Base-by-base conservation (phyloP, 2,113 vertebrate species). In the Mirounga angustirostris region DNA sequence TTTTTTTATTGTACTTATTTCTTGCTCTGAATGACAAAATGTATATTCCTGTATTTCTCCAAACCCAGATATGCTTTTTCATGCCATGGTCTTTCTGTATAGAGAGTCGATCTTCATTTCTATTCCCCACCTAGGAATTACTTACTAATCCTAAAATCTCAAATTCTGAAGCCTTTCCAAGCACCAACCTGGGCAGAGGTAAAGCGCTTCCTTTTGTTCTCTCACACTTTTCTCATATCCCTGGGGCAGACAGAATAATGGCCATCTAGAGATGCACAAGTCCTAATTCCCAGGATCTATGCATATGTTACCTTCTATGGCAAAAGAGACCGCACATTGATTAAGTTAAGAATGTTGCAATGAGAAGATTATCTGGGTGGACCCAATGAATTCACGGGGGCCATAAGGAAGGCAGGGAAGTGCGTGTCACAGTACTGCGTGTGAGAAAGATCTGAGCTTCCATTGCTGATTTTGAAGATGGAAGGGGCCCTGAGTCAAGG, bases 21-120 rank as follows among this genome's bases (percentile, higher is more conserved):
- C 40, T 86, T 93, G 8, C n/a, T 95, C 73, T 76, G 71, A 21
- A 65, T 95, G 28, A 22, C 28, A 59, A 82, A 67, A 67, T 36
- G n/a, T 50, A 58, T 71, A 50, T 58, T 58, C 13, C 24, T 46
- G 10, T 24, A 91, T 89, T 71, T 96, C 67, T 90, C 52, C 30
- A 90, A 85, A 81, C 40, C 76, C 13, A 85, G 3, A 15, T 15
- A 90, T 59, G 26, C 5, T 24, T 92, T 84, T n/a, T 73, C 19
- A 58, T 36, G 63, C 33, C 71, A n/a, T 84, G 36, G 2, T 63
- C n/a, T 84, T 97, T 88, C 22, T 89, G 12, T 33, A 12, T 16
- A 36, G 24, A 58, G 33, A 63, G 33, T 28, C 11, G 65, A 8
- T 21, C 8, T 1, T 82, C 24, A 15, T 46, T 69, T 92, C 63